Evolutionary conservation across 2,113 vertebrate species (phyloP).

Genomic region (Forbesichthys papilliferus): DNA sequence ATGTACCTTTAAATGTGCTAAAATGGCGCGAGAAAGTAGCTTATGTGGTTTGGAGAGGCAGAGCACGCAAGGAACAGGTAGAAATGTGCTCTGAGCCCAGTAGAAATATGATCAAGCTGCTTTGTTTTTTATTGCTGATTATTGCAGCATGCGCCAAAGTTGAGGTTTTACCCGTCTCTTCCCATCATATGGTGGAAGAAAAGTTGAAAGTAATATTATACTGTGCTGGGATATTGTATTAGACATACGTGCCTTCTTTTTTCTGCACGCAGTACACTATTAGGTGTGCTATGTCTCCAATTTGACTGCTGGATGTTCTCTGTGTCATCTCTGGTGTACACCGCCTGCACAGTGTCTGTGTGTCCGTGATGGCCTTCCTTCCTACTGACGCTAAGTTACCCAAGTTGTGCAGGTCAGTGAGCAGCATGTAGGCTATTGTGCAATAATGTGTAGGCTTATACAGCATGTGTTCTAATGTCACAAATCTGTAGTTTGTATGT

Average conservation of each 20-base stretch:
- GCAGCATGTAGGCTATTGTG: neutral
- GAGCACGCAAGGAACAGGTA: neutral
- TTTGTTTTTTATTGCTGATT: too few species aligned
- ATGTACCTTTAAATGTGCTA: too few species aligned
- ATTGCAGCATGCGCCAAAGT: too few species aligned
- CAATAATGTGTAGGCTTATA: neutral
- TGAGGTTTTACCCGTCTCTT: too few species aligned
- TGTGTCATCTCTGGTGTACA: neutral
- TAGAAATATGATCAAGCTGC: too few species aligned
- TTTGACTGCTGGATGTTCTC: neutral
- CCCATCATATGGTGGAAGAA: too few species aligned
- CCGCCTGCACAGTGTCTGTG: neutral
- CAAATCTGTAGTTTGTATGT: neutral
- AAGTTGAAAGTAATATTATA: too few species aligned
- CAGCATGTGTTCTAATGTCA: neutral
- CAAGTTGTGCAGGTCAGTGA: constrained; percentile 31
- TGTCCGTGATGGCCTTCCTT: constrained; percentile 8
- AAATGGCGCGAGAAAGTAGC: too few species aligned
- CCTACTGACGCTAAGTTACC: constrained; percentile 16
- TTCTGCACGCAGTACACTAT: neutral
- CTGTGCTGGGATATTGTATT: too few species aligned
- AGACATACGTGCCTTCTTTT: neutral
- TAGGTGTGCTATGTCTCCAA: neutral
- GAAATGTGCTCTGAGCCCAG: too few species aligned
- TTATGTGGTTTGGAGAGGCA: neutral